These are phyloP conservation scores for Lemur catta DNA, from an alignment of 2,797 vertebrate genomes.

Conservation along the genomic window DNA sequence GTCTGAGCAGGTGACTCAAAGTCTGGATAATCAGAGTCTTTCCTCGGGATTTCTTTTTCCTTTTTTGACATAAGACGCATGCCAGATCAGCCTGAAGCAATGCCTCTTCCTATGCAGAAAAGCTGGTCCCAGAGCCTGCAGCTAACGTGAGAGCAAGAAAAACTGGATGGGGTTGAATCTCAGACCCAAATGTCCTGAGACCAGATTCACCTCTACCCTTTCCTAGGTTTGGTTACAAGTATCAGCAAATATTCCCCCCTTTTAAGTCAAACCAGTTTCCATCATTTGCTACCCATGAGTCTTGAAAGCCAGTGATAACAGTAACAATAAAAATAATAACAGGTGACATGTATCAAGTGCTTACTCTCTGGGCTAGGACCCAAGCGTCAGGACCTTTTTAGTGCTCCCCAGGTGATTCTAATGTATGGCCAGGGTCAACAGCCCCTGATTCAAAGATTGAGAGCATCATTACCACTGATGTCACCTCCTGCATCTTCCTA, in stretches of 20 bases:
- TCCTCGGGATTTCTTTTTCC: background rate
- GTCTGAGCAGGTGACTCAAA: background rate
- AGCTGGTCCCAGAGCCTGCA: background rate
- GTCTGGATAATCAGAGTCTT: background rate
- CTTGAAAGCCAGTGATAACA: background rate
- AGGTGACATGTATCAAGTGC: background rate
- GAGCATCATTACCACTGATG: background rate
- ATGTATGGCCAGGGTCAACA: background rate
- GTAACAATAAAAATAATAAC: background rate
- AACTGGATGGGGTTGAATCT: fast-evolving
- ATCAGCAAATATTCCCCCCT: background rate
- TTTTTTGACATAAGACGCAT: background rate
- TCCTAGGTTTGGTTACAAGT: background rate
- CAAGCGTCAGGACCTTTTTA: background rate
- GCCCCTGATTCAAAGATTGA: background rate
- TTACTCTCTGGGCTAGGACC: background rate
- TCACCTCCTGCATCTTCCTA: fast-evolving
- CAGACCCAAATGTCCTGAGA: too few relatives aligned
- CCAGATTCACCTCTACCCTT: background rate
- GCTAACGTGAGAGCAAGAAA: background rate
- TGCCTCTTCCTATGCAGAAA: background rate
- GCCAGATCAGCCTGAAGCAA: background rate
- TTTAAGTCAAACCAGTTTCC: background rate
- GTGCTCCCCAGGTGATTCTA: background rate
- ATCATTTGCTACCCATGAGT: background rate